phyloP scores from a whole-genome alignment of 1,140 invertebrate species.

The Heliconius nattereri region DNA sequence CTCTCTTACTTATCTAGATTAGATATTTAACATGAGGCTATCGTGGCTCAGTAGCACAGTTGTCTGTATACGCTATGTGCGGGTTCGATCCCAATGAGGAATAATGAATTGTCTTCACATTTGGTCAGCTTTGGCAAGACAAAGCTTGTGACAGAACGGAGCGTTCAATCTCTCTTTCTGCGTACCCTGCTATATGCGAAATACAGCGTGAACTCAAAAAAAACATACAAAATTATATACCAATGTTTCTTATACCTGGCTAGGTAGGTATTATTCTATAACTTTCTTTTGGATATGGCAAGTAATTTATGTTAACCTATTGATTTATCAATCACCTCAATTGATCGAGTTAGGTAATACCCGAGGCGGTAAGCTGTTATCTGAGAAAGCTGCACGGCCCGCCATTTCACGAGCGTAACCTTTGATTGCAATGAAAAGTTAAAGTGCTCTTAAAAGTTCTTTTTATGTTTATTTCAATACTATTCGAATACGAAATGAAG shows the following conservation, averaged over 20 bases:
- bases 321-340: constrained; percentile 27
- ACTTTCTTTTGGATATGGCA: not conserved
- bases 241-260: not conserved
- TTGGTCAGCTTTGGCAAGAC: too few species aligned
- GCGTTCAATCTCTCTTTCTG: too few species aligned
- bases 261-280: too few species aligned
- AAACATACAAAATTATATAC: not conserved
- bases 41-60: too few species aligned
- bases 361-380: constrained; percentile 27
- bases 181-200: too few species aligned
- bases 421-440: constrained; percentile 14
- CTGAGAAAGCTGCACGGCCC: constrained; percentile 31
- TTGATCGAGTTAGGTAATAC: constrained; percentile 24
- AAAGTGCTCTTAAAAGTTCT: not conserved
- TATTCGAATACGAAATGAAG: not conserved
- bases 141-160: too few species aligned
- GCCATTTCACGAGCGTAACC: constrained; percentile 44
- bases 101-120: too few species aligned
- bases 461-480: not conserved
- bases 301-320: not conserved
- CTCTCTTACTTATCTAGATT: too few species aligned
- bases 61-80: too few species aligned
- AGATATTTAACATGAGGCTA: too few species aligned
- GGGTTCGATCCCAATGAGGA: too few species aligned
- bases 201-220: too few species aligned